Base-by-base conservation (phyloP, 2,113 vertebrate species). In the Ursus arctos region DNA sequence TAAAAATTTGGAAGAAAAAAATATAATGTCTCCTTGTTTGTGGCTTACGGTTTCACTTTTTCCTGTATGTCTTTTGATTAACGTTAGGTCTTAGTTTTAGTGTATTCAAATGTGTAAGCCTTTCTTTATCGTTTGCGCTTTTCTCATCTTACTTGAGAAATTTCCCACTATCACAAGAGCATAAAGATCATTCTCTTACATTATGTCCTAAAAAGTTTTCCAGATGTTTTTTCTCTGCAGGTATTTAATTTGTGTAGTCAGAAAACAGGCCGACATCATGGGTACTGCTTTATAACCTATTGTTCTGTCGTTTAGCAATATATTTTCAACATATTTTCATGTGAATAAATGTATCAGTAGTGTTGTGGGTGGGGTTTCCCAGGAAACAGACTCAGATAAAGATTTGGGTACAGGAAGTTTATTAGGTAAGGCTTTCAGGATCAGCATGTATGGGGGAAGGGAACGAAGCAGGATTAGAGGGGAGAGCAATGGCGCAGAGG, bases 321-420 rank as follows among this genome's bases (percentile, higher is more conserved):
- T 85, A 85, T 95, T 67, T 67, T 65, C 63, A 63, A 63, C 61
- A 63, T 63, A 28, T 26, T 63, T 63, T 63, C 26, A 63, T 95
- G 77, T 90, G 94, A 96, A 96, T 93, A 92, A 98, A 96, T 84
- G 53, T 83, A 63, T 96, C 10, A 21, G 53, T 92, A 90, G 71
- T 91, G 88, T 88, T 95, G 90, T 97, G 96, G 96, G 93, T 92
- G 79, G 83, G 61, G 95, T 97, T 97, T 97, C 92, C 98, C 90
- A 85, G 95, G 97, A 97, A 97, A 97, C 96, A 94, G 94, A 95
- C 83, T 96, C 83, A 57, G 72, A 96, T 74, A 83, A 72, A 97
- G 95, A 96, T 97, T 81, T 91, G 88, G 87, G 71, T 83, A 28
- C 90, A 88, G 85, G 80, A 95, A 93, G 91, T 93, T 91, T 85